These are phyloP conservation scores for Parthenolecanium corni DNA, from an alignment of 2,888 invertebrate genomes.

Conservation along the genomic window DNA sequence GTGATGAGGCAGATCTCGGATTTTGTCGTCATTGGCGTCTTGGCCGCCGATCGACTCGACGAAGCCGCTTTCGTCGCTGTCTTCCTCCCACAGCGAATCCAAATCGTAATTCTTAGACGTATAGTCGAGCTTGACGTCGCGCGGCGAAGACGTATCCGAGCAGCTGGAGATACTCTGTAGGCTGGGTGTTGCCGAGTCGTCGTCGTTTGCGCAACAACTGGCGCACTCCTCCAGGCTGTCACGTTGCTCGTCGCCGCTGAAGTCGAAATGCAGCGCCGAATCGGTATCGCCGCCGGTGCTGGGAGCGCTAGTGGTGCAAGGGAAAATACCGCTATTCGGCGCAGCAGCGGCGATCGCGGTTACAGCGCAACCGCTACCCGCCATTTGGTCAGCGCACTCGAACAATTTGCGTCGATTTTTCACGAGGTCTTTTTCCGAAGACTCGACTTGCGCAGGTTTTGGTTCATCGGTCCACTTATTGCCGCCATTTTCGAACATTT, in stretches of 20 bases:
- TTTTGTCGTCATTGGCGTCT: slow-evolving; percentile 34
- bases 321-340: too few relatives aligned
- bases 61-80: slow-evolving; percentile 83
- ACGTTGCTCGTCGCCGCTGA: slow-evolving; percentile 11
- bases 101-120: slow-evolving; percentile 34
- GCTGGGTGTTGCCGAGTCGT: slow-evolving; percentile 34
- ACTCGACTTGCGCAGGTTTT: slow-evolving; percentile 13
- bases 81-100: slow-evolving; percentile 43
- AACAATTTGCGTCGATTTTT: slow-evolving; percentile 30
- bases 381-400: slow-evolving; percentile 25
- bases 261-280: slow-evolving; percentile 22
- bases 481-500: slow-evolving; percentile 30
- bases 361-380: slow-evolving; percentile 32
- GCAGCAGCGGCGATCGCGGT: neutral
- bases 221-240: slow-evolving; percentile 29
- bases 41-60: slow-evolving; percentile 50
- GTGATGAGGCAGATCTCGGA: slow-evolving; percentile 34
- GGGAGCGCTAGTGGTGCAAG: too few relatives aligned
- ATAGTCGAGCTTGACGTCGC: slow-evolving; percentile 40
- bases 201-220: slow-evolving; percentile 31
- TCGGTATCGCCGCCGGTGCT: slow-evolving; percentile 33
- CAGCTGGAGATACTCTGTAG: slow-evolving; percentile 35
- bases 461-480: slow-evolving; percentile 29
- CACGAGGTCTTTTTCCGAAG: slow-evolving; percentile 30
- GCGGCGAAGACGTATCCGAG: slow-evolving; percentile 35